Percentiles rank a stretch among this genome's conserved stretches.
phyloP scores from a whole-genome alignment of 2,797 vertebrate species.

The Thaleichthys pacificus region DNA sequence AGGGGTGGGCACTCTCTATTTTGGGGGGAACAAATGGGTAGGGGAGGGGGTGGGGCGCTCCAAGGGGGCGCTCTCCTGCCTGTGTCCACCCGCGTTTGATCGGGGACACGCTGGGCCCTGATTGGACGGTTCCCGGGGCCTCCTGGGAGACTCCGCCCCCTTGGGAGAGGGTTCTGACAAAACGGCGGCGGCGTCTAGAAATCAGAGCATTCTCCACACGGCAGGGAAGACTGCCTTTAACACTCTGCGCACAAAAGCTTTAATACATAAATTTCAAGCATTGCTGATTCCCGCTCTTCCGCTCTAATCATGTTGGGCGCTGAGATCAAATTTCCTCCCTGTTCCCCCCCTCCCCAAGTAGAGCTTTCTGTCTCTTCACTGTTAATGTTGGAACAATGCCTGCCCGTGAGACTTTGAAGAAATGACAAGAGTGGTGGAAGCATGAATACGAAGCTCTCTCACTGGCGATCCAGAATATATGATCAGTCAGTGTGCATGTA shows the following conservation, averaged over 20 bases:
- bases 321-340: constrained; percentile 63
- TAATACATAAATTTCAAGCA: constrained; percentile 87
- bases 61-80: constrained; percentile 66
- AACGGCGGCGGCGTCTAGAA: constrained; percentile 75
- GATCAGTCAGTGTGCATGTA: too few species aligned
- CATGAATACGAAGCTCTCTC: neutral
- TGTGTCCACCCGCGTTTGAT: constrained; percentile 72
- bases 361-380: constrained; percentile 48
- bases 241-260: constrained; percentile 78
- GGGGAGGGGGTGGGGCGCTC: constrained; percentile 45
- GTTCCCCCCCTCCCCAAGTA: constrained; percentile 61
- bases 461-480: neutral
- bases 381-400: constrained; percentile 49
- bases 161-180: constrained; percentile 75
- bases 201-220: constrained; percentile 83
- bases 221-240: constrained; percentile 79
- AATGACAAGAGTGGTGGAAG: constrained; percentile 13
- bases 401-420: constrained; percentile 33
- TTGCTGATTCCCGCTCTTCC: constrained; percentile 80
- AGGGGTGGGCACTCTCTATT: constrained; percentile 58
- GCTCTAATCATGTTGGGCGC: constrained; percentile 77
- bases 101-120: constrained; percentile 59
- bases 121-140: constrained; percentile 72
- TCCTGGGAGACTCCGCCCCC: constrained; percentile 76
- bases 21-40: neutral